These are phyloP conservation scores for Steinernema scapterisci DNA, from an alignment of 2,888 invertebrate species.

Conservation along the genomic window DNA sequence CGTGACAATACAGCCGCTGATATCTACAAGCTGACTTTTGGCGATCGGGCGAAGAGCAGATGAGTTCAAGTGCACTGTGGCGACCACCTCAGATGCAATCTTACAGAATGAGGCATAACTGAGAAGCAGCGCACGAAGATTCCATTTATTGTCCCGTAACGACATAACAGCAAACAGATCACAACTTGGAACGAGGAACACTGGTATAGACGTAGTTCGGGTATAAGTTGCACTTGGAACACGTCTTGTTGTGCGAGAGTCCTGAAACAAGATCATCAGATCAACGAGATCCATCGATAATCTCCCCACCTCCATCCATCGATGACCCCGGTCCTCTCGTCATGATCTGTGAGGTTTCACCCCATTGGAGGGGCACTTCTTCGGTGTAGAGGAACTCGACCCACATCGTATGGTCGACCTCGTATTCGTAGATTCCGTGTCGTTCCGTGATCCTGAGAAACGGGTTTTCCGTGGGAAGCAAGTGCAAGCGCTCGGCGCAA, in stretches of 20 bases:
- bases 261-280: background rate
- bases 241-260: background rate
- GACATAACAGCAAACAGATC: too few relatives aligned
- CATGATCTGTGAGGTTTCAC: background rate
- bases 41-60: too few relatives aligned
- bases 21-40: too few relatives aligned
- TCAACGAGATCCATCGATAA: background rate
- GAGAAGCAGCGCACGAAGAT: too few relatives aligned
- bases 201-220: too few relatives aligned
- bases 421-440: conserved; percentile 38
- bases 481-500: background rate
- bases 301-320: background rate
- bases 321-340: conserved; percentile 10
- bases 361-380: conserved; percentile 48
- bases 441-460: background rate
- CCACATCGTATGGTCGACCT: conserved; percentile 56
- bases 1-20: too few relatives aligned
- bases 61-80: too few relatives aligned
- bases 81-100: too few relatives aligned
- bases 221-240: background rate
- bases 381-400: conserved; percentile 66
- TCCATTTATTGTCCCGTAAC: too few relatives aligned
- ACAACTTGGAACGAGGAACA: too few relatives aligned
- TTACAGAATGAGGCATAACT: too few relatives aligned
- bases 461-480: background rate